These are phyloP conservation scores for Elephas maximus DNA, from an alignment of 2,113 vertebrate genomes.

Conservation along the genomic window DNA sequence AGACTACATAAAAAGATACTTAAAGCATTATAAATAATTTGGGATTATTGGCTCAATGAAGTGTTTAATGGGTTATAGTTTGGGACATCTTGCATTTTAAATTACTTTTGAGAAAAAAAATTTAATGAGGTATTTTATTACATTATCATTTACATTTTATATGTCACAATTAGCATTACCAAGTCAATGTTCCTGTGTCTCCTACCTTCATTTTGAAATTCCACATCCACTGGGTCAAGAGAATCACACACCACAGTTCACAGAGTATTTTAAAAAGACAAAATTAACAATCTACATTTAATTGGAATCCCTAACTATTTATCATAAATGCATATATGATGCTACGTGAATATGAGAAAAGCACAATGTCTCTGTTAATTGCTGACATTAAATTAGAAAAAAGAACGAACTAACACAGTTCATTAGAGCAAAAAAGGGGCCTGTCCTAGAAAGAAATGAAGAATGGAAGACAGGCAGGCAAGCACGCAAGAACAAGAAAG, in stretches of 20 bases:
- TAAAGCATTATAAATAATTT: constrained; percentile 48
- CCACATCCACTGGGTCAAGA: neutral
- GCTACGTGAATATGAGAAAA: neutral
- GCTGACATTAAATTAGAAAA: neutral
- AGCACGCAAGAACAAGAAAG: neutral
- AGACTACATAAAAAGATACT: constrained; percentile 26
- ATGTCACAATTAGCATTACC: constrained; percentile 34
- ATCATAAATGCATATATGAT: neutral
- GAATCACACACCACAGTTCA: neutral
- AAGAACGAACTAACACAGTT: neutral
- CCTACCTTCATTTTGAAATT: constrained; percentile 4
- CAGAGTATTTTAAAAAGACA: constrained; percentile 19
- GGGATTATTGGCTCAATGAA: constrained; percentile 22
- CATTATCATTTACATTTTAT: neutral
- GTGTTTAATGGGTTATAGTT: constrained; percentile 46
- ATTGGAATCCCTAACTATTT: neutral
- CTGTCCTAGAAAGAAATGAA: neutral
- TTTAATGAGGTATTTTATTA: constrained; percentile 8
- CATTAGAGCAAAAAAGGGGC: neutral
- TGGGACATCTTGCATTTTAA: constrained; percentile 52
- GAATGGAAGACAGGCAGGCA: neutral
- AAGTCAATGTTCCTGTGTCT: neutral
- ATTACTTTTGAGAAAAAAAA: constrained; percentile 31
- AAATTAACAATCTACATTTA: constrained; percentile 1
- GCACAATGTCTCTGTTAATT: neutral